These are phyloP conservation scores for Drosophila kokeensis DNA, from an alignment of 2,888 invertebrate genomes.

Conservation along the genomic window DNA sequence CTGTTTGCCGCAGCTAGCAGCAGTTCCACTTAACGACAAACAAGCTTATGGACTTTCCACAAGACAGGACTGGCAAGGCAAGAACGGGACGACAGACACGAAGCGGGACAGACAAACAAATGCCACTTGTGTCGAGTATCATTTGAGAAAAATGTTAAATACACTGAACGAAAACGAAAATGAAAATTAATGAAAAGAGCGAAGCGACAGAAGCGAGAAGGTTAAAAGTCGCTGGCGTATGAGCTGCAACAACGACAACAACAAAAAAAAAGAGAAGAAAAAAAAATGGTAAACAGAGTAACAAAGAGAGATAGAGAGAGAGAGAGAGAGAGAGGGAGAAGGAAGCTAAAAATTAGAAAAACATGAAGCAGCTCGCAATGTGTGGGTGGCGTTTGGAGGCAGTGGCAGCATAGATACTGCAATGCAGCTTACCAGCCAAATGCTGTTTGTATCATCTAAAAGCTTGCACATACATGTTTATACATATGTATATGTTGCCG, in stretches of 20 bases:
- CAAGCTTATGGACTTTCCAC: slow-evolving; percentile 57
- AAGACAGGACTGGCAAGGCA: neutral
- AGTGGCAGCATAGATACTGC: slow-evolving; percentile 39
- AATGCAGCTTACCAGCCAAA: slow-evolving; percentile 62
- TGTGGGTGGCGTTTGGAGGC: neutral
- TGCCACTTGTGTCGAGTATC: slow-evolving; percentile 77
- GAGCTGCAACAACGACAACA: slow-evolving; percentile 43
- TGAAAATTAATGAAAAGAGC: slow-evolving; percentile 11
- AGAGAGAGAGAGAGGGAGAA: slow-evolving; percentile 1
- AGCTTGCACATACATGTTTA: slow-evolving; percentile 29
- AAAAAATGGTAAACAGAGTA: slow-evolving; percentile 31
- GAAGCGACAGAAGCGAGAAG: slow-evolving; percentile 17
- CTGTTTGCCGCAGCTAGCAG: slow-evolving; percentile 72
- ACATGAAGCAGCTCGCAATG: slow-evolving; percentile 37
- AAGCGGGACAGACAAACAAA: slow-evolving; percentile 60
- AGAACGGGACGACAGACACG: neutral
- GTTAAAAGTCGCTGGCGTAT: slow-evolving; percentile 72
- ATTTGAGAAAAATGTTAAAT: slow-evolving; percentile 80
- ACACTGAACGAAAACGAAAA: slow-evolving; percentile 67
- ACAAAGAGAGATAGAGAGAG: neutral
- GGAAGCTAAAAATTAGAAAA: slow-evolving; percentile 52
- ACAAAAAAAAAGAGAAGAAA: slow-evolving; percentile 52
- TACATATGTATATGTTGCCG: slow-evolving; percentile 7
- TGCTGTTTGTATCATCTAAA: slow-evolving; percentile 61
- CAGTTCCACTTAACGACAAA: slow-evolving; percentile 69